These are phyloP conservation scores for Plusia festucae DNA, from an alignment of 2,888 invertebrate species.

Conservation along the genomic window DNA sequence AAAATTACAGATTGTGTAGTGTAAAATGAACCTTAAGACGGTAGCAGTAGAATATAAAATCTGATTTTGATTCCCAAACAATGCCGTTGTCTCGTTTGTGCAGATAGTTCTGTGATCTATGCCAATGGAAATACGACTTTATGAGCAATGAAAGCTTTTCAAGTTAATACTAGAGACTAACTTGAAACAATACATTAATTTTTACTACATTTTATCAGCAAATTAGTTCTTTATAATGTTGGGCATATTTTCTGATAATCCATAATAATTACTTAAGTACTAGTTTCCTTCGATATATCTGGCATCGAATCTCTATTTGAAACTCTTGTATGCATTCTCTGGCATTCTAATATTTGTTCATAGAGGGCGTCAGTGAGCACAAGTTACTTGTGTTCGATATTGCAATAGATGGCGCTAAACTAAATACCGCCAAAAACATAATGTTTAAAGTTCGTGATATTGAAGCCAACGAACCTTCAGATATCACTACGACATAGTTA, in stretches of 20 bases:
- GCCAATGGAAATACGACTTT: neutral
- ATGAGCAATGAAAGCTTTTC: neutral
- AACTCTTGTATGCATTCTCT: too few species aligned
- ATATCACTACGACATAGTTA: too few species aligned
- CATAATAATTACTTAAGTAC: too few species aligned
- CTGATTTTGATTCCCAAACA: too few species aligned
- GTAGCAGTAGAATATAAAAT: neutral
- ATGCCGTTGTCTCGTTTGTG: neutral
- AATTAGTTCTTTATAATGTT: too few species aligned
- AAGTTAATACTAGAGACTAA: neutral
- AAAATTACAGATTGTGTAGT: neutral
- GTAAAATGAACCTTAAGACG: constrained; percentile 9
- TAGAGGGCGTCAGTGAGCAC: constrained; percentile 29
- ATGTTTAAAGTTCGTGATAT: too few species aligned
- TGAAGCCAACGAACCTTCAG: too few species aligned
- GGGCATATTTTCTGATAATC: too few species aligned
- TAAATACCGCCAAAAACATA: too few species aligned
- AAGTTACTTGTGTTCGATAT: neutral
- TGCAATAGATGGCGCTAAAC: constrained; percentile 30
- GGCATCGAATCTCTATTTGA: neutral
- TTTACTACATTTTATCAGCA: too few species aligned
- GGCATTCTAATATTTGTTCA: neutral
- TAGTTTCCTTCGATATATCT: neutral
- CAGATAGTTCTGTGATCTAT: neutral
- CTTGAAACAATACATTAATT: neutral